phyloP scores from a whole-genome alignment of 2,888 invertebrate species.

The Drosophila acutilabella region DNA sequence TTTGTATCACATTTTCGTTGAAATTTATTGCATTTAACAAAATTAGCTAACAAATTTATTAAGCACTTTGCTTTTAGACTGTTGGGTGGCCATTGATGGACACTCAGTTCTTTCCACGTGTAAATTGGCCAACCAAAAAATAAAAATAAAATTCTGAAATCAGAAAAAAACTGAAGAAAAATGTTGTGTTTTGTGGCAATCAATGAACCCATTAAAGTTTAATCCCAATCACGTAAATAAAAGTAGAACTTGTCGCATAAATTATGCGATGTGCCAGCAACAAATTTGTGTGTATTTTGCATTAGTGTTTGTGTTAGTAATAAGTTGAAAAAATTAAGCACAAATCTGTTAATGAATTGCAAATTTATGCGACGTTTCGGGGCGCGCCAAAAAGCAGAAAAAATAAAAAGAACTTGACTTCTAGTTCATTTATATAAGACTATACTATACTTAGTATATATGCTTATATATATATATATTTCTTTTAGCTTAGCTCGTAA shows the following conservation, averaged over 20 bases:
- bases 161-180: background rate
- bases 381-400: slow-evolving; percentile 73
- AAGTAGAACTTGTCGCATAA: slow-evolving; percentile 78
- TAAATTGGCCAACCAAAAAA: slow-evolving; percentile 51
- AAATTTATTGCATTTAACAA: slow-evolving; percentile 82
- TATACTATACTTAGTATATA: slow-evolving; percentile 25
- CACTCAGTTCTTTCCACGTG: slow-evolving; percentile 60
- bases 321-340: slow-evolving; percentile 65
- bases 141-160: background rate
- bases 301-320: slow-evolving; percentile 33
- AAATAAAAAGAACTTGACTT: slow-evolving; percentile 73
- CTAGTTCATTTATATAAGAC: slow-evolving; percentile 68
- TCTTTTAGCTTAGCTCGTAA: slow-evolving; percentile 61
- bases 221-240: slow-evolving; percentile 77
- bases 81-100: slow-evolving; percentile 69
- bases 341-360: slow-evolving; percentile 73
- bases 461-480: slow-evolving; percentile 22
- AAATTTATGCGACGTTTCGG: slow-evolving; percentile 71
- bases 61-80: slow-evolving; percentile 54
- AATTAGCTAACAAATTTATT: slow-evolving; percentile 83
- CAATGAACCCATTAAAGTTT: slow-evolving; percentile 79
- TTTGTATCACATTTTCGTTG: slow-evolving; percentile 73
- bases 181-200: slow-evolving; percentile 53
- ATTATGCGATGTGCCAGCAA: slow-evolving; percentile 65
- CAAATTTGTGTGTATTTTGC: slow-evolving; percentile 21